Conservation (phyloP, 2,888 invertebrate genomes). For the Mimumesa dahlbomi region DNA sequence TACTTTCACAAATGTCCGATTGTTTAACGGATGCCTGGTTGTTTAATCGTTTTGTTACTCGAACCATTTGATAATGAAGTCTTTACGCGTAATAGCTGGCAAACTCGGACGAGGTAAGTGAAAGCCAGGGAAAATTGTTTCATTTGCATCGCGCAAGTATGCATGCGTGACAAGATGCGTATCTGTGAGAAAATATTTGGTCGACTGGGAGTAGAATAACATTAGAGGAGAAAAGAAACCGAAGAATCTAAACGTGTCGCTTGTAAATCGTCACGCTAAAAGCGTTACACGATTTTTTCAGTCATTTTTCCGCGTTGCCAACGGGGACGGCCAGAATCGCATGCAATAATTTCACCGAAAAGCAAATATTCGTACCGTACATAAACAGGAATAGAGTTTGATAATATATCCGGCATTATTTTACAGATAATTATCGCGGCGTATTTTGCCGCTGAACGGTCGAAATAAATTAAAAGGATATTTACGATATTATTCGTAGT, state of each 20-base stretch:
- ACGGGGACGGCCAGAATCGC: no score
- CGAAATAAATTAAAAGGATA: no score
- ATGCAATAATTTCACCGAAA: no score
- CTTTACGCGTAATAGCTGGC: no score
- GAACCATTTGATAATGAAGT: no score
- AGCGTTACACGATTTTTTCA: neutral
- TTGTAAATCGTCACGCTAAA: neutral
- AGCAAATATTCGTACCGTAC: no score
- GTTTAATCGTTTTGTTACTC: no score
- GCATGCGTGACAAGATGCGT: conserved; percentile 4
- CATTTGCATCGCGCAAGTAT: neutral
- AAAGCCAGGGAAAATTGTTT: conserved; percentile 8
- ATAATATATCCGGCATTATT: neutral
- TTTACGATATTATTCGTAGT: no score
- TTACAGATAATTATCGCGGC: conserved; percentile 5
- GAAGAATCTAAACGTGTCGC: neutral
- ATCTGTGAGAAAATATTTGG: conserved; percentile 4
- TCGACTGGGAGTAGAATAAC: neutral
- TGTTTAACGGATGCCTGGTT: no score
- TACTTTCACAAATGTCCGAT: no score
- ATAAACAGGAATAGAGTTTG: no score
- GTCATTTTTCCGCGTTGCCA: no score
- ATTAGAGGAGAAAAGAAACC: neutral
- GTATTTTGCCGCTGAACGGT: conserved; percentile 18
- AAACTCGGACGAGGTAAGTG: neutral